phyloP scores from a whole-genome alignment of 2,113 vertebrate species.

The Scortum barcoo region DNA sequence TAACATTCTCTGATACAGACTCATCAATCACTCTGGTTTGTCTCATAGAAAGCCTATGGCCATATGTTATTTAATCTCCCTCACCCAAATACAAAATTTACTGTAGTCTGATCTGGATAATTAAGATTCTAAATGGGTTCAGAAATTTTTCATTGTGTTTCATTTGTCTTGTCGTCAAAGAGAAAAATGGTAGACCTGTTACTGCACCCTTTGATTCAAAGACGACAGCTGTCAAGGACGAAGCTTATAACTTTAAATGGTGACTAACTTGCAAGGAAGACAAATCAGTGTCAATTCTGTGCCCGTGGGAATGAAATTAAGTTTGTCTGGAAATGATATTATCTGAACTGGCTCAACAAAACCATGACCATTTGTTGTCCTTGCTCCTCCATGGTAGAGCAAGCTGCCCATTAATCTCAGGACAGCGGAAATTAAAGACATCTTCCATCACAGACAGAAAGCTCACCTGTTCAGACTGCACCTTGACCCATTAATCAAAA shows the following conservation, averaged over 20 bases:
- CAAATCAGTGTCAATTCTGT: not conserved
- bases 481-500: too few species aligned
- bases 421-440: too few species aligned
- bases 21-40: constrained; percentile 32
- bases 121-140: constrained; percentile 6
- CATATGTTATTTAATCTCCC: constrained; percentile 16
- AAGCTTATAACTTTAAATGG: not conserved
- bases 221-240: not conserved
- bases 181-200: not conserved
- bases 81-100: not conserved
- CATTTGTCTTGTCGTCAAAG: constrained; percentile 3
- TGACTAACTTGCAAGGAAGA: not conserved
- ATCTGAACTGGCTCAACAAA: too few species aligned
- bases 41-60: constrained; percentile 1
- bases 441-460: too few species aligned
- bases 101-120: not conserved
- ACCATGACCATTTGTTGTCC: too few species aligned
- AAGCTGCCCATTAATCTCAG: too few species aligned
- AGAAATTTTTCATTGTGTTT: not conserved
- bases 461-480: too few species aligned
- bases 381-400: too few species aligned
- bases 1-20: constrained; percentile 9
- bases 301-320: not conserved
- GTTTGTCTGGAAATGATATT: not conserved
- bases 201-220: not conserved